Conservation (phyloP, 2,797 vertebrate species). For the Manis javanica region DNA sequence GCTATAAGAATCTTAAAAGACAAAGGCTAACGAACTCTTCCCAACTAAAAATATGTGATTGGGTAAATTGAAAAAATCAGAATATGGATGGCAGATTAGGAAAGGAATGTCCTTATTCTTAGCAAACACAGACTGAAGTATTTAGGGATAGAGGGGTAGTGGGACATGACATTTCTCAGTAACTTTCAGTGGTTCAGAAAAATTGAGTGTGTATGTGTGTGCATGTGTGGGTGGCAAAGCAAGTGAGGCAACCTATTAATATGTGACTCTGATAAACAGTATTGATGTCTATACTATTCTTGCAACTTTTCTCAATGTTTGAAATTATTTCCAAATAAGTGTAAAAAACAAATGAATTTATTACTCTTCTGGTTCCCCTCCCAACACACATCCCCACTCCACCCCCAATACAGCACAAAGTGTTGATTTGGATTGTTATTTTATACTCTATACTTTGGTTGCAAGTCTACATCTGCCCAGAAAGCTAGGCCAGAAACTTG, state of each 20-base stretch:
- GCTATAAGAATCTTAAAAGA: neutral
- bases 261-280: neutral
- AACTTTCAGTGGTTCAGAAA: neutral
- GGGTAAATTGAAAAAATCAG: neutral
- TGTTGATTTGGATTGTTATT: neutral
- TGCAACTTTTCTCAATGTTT: conserved; percentile 14
- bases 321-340: conserved; percentile 44
- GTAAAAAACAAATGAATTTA: neutral
- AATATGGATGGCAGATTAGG: neutral
- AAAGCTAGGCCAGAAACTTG: neutral
- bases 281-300: neutral
- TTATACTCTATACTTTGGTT: neutral
- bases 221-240: neutral
- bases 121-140: neutral
- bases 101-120: neutral
- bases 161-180: neutral
- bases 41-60: neutral
- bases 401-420: neutral
- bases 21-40: neutral
- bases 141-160: neutral
- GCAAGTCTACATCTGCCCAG: neutral
- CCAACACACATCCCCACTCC: neutral
- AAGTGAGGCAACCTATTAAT: neutral
- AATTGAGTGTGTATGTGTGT: neutral
- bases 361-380: neutral